Evolutionary conservation across 1,140 invertebrate genomes (phyloP).

Genomic region (Neuroterus valhalla): DNA sequence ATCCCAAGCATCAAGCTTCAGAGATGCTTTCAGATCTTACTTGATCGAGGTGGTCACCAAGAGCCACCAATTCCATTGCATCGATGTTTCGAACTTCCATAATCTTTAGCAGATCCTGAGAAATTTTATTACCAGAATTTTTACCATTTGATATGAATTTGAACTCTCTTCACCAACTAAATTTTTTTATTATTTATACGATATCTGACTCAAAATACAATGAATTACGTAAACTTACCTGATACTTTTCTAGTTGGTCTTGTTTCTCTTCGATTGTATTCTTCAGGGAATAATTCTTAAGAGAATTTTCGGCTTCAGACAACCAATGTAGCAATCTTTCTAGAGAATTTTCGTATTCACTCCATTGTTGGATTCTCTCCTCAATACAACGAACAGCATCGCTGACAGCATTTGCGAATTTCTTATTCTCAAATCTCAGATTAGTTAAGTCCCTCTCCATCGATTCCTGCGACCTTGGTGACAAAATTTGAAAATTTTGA

Average conservation of each 20-base stretch:
- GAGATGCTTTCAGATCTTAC: constrained; percentile 78
- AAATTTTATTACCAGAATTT: constrained; percentile 64
- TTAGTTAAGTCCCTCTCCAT: constrained; percentile 87
- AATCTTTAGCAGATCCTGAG: constrained; percentile 84
- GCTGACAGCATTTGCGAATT: constrained; percentile 84
- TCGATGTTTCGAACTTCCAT: constrained; percentile 83
- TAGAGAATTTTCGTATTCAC: constrained; percentile 90
- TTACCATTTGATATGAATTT: constrained; percentile 50
- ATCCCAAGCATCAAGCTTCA: constrained; percentile 39
- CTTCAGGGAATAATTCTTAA: constrained; percentile 91
- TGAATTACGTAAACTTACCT: constrained; percentile 77
- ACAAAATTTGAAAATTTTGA: constrained; percentile 80
- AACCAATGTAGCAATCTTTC: constrained; percentile 90
- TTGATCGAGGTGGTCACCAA: constrained; percentile 89
- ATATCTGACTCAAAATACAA: not conserved
- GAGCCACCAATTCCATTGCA: constrained; percentile 83
- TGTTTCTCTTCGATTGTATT: constrained; percentile 92
- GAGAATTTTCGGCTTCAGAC: constrained; percentile 87
- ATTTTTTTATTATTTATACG: not conserved
- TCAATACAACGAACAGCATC: constrained; percentile 88
- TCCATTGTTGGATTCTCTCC: constrained; percentile 92
- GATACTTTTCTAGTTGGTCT: constrained; percentile 92
- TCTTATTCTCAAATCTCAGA: constrained; percentile 86
- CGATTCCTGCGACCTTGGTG: constrained; percentile 84
- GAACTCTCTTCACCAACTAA: not conserved